Conservation (phyloP, 2,888 invertebrate species). For the Drosophila mayaguana region DNA sequence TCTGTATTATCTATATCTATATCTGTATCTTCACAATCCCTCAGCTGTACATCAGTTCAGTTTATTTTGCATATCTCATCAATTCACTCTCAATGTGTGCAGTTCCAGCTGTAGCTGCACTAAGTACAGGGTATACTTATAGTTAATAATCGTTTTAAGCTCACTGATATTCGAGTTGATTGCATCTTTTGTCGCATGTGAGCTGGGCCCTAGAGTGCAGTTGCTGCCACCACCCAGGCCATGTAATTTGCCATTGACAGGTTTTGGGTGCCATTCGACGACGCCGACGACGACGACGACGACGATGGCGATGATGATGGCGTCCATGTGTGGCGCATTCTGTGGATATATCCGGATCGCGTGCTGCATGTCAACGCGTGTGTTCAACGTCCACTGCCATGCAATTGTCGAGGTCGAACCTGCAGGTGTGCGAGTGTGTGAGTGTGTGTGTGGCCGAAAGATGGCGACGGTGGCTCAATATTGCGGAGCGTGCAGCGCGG, state of each 20-base stretch:
- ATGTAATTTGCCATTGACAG: conserved; percentile 77
- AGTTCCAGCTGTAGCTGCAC: background rate
- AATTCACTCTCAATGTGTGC: background rate
- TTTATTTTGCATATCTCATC: background rate
- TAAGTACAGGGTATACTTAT: conserved; percentile 12
- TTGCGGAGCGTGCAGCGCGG: conserved; percentile 60
- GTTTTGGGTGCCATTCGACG: conserved; percentile 54
- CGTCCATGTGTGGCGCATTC: conserved; percentile 21
- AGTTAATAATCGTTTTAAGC: conserved; percentile 4
- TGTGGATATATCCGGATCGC: conserved; percentile 67
- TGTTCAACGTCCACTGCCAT: conserved; percentile 54
- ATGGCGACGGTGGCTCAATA: conserved; percentile 52
- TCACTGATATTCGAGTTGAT: conserved; percentile 51
- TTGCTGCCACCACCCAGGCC: conserved; percentile 48
- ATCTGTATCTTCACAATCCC: background rate
- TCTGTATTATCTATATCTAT: background rate
- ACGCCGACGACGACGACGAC: background rate
- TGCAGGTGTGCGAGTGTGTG: conserved; percentile 24
- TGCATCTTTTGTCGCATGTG: conserved; percentile 78
- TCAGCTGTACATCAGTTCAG: background rate
- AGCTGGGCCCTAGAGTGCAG: conserved; percentile 22
- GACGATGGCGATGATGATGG: conserved; percentile 15
- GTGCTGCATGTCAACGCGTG: conserved; percentile 84
- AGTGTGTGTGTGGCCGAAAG: conserved; percentile 57
- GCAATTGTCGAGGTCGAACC: conserved; percentile 67